Evolutionary conservation across 1,140 invertebrate species (phyloP).

Genomic region (Pseudomyrmex sp.): DNA sequence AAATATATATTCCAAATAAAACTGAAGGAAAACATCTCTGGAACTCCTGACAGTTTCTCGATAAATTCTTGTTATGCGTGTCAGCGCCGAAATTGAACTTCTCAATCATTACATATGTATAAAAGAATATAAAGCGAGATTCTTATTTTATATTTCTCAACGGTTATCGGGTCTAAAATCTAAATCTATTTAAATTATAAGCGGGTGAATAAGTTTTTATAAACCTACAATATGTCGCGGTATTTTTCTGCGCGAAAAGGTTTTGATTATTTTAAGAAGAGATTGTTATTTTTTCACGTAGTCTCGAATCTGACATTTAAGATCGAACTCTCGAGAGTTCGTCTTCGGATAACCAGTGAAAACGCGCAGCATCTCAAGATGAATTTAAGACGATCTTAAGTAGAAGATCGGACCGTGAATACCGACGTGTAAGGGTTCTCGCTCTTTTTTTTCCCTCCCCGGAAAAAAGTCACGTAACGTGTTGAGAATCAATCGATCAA

Average conservation of each 20-base stretch:
- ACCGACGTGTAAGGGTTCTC: not conserved
- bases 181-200: no score
- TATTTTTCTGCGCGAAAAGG: no score
- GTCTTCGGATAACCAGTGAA: no score
- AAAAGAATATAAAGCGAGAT: not conserved
- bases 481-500: conserved; percentile 8
- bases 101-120: conserved; percentile 12
- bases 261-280: no score
- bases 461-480: not conserved
- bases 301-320: no score
- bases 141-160: not conserved
- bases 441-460: not conserved
- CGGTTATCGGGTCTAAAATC: no score
- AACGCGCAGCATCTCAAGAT: no score
- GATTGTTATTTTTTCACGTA: no score
- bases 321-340: no score
- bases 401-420: conserved; percentile 16
- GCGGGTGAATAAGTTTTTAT: no score
- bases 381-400: not conserved
- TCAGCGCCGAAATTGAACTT: conserved; percentile 2
- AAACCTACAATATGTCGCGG: no score
- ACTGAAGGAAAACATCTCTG: conserved; percentile 13
- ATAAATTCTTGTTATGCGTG: conserved; percentile 22
- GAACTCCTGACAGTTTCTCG: conserved; percentile 7
- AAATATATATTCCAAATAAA: not conserved